Evolutionary conservation across 1,140 invertebrate genomes (phyloP), one percentile per base, ranked within the genome.

Genomic region (Aphis gossypii): DNA sequence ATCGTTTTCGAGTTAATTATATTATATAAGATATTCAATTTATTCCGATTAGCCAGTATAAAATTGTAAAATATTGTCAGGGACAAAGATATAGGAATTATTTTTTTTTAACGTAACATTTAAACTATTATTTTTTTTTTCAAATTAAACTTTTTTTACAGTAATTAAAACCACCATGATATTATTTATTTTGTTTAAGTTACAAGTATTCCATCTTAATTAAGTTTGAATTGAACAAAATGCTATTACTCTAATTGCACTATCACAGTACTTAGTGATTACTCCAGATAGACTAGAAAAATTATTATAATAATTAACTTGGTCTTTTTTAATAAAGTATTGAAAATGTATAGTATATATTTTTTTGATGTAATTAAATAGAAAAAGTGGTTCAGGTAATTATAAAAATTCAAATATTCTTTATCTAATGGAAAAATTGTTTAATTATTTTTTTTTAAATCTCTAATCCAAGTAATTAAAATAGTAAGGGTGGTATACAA

Each of bases 251-350:
- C 30, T 76, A 76, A 76, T 20, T 76, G 30, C 60, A 76, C 30
- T 76, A 76, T n/a, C 30, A n/a, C 14, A 0, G 60, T n/a, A 68
- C 30, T 68, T n/a, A 68, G 60, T 68, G 30, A 68, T 30, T 18
- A 68, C 60, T 68, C 30, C 11, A 76, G 5, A 18, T 76, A 30
- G n/a, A 1, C n/a, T 5, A 76, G 60, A 68, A 18, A 76, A 76
- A n/a, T n/a, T n/a, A 76, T 76, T 18, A 76, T 76, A n/a, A 18
- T n/a, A 35, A 76, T 76, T 76, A 14, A n/a, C n/a, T 76, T 51
- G 48, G 48, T 51, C 48, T 76, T 76, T 68, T 76, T 76, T 76
- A 76, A 76, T 76, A n/a, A 76, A 76, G 30, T 76, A n/a, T 68
- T 68, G 11, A 68, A 68, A 68, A n/a, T 68, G 5, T 30, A n/a